phyloP scores from a whole-genome alignment of 2,797 vertebrate genomes.

The Gallinago stenura region DNA sequence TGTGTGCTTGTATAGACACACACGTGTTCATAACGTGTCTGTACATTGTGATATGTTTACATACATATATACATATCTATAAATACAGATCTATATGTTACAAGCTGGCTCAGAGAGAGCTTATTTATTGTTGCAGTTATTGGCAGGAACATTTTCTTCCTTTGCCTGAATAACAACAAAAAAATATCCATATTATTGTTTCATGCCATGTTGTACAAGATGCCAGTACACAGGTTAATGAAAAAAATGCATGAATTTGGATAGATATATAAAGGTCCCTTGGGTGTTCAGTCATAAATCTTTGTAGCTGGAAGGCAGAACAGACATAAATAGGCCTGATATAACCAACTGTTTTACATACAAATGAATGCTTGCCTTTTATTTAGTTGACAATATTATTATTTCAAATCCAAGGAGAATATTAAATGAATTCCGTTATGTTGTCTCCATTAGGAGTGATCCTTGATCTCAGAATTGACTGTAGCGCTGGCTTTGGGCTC shows the following conservation, averaged over 20 bases:
- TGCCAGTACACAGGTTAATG: conserved; percentile 71
- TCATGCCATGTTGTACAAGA: conserved; percentile 65
- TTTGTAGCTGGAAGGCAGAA: conserved; percentile 71
- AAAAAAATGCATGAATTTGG: conserved; percentile 69
- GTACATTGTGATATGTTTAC: neutral
- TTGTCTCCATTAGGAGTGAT: conserved; percentile 43
- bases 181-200: conserved; percentile 41
- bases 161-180: neutral
- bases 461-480: conserved; percentile 28
- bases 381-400: conserved; percentile 74
- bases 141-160: neutral
- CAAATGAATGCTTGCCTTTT: conserved; percentile 73
- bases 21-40: neutral
- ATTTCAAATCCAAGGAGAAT: conserved; percentile 66
- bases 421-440: conserved; percentile 49
- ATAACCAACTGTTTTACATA: conserved; percentile 74
- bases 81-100: neutral
- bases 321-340: conserved; percentile 68
- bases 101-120: neutral
- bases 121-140: neutral
- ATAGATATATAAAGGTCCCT: conserved; percentile 71
- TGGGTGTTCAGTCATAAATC: conserved; percentile 72
- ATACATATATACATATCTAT: neutral
- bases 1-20: neutral
- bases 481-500: neutral